These are phyloP conservation scores for Drosophila quinaria DNA, from an alignment of 2,888 invertebrate genomes.

Conservation along the genomic window DNA sequence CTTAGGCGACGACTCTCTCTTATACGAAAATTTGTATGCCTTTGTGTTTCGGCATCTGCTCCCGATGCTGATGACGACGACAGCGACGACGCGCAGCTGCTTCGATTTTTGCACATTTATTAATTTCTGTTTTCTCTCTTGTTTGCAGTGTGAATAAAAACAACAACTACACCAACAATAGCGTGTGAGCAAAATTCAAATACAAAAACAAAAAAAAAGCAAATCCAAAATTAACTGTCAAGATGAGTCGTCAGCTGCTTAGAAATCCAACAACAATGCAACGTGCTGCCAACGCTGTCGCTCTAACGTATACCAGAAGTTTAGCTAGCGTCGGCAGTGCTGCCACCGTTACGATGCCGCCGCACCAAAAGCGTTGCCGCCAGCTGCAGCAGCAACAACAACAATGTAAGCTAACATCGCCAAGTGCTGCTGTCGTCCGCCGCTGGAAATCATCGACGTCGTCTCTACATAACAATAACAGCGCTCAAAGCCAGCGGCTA, in stretches of 20 bases:
- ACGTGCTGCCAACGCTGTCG: conserved; percentile 51
- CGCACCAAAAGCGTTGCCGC: conserved; percentile 31
- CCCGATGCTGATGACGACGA: not conserved
- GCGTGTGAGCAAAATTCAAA: conserved; percentile 8
- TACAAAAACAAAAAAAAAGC: not conserved
- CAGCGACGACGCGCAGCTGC: conserved; percentile 16
- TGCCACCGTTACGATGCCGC: conserved; percentile 11
- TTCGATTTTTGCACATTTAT: conserved; percentile 41
- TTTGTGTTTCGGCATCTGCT: conserved; percentile 11
- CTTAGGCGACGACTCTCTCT: conserved; percentile 47
- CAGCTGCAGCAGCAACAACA: conserved; percentile 59
- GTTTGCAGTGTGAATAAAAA: conserved; percentile 8
- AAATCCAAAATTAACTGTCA: conserved; percentile 13
- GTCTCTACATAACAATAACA: conserved; percentile 76
- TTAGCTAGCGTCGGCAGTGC: conserved; percentile 19
- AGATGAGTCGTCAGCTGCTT: conserved; percentile 80
- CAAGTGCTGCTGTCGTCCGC: conserved; percentile 72
- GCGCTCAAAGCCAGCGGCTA: conserved; percentile 40
- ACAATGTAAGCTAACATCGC: conserved; percentile 49
- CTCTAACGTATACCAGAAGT: conserved; percentile 12
- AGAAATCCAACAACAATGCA: conserved; percentile 66
- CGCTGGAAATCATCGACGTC: conserved; percentile 84
- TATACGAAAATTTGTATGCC: conserved; percentile 39
- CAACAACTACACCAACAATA: not conserved
- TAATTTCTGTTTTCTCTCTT: conserved; percentile 23